Evolutionary conservation across 2,888 invertebrate genomes (phyloP), one percentile per base, ranked within the genome.

Genomic region (Drosophila neoperkinsi): DNA sequence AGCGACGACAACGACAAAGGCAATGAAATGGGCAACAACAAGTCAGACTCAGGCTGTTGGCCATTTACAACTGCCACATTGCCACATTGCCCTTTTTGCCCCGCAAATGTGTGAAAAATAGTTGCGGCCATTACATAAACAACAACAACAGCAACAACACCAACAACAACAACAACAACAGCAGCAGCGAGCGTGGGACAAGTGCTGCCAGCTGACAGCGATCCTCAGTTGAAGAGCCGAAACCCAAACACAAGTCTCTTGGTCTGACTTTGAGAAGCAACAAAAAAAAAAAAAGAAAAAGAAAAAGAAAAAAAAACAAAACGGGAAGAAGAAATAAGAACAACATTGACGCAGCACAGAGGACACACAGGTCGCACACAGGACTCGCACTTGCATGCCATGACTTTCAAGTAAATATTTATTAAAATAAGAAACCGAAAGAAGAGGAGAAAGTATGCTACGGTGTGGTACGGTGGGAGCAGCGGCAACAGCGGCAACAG

Each of bases 341-440:
- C 36, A 64, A 67, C 60, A 63, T 61, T 62, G 65, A 59, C 76
- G 60, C 65, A 76, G 75, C 62, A 70, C 31, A 67, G 36, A 62
- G 68, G 63, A 76, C 64, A 61, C 56, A 52, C 53, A 65, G 52
- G 50, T 55, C 50, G 50, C 61, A 50, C 55, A 46, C 50, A 41
- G 62, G 41, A 57, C 41, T 58, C 34, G 51, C 62, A 66, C 68
- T 78, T 62, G 77, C 84, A 82, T 76, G 82, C 84, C 82, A 82
- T 79, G 84, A 82, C 84, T 87, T 77, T 71, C 67, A 68, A 71
- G 86, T 88, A 85, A 90, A 85, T 84, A 85, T 85, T 85, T 85
- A 84, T 88, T 73, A 71, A 87, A 80, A 84, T 69, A 68, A 69
- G 70, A 49, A 38, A 25, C 50, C 56, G 33, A 60, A 25, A 30